phyloP scores from a whole-genome alignment of 2,797 vertebrate genomes.

The Glyptemys insculpta region DNA sequence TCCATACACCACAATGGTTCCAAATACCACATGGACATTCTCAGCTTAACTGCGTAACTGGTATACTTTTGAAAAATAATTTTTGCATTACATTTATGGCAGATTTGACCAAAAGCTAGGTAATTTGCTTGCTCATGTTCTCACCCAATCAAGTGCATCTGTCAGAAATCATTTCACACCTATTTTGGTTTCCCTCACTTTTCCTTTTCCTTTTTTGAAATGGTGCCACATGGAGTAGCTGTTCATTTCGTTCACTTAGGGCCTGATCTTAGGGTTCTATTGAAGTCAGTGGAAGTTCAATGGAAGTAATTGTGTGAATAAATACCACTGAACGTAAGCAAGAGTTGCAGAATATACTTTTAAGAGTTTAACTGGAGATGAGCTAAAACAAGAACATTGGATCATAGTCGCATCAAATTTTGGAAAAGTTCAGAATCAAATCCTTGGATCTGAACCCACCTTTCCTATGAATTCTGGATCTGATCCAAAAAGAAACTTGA shows the following conservation, averaged over 20 bases:
- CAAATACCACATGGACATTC: not conserved
- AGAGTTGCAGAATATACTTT: not conserved
- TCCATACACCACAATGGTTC: not conserved
- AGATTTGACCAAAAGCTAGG: not conserved
- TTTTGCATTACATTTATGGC: not conserved
- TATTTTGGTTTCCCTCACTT: not conserved
- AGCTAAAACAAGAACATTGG: not conserved
- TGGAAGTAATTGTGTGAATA: not conserved
- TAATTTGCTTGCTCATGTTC: not conserved
- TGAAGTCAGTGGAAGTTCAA: not conserved
- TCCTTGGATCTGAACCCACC: not conserved
- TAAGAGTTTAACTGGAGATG: not conserved
- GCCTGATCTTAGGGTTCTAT: not conserved
- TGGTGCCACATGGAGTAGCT: not conserved
- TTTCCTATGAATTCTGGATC: not conserved
- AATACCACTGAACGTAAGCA: not conserved
- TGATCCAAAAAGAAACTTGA: not conserved
- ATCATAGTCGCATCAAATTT: not conserved
- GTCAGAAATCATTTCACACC: not conserved
- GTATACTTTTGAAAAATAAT: not conserved
- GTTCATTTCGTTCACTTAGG: not conserved
- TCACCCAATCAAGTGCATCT: not conserved
- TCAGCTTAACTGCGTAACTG: not conserved
- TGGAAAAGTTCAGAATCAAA: not conserved
- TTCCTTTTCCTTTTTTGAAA: not conserved